phyloP scores from a whole-genome alignment of 2,113 vertebrate species.

The Pangasianodon hypophthalmus region DNA sequence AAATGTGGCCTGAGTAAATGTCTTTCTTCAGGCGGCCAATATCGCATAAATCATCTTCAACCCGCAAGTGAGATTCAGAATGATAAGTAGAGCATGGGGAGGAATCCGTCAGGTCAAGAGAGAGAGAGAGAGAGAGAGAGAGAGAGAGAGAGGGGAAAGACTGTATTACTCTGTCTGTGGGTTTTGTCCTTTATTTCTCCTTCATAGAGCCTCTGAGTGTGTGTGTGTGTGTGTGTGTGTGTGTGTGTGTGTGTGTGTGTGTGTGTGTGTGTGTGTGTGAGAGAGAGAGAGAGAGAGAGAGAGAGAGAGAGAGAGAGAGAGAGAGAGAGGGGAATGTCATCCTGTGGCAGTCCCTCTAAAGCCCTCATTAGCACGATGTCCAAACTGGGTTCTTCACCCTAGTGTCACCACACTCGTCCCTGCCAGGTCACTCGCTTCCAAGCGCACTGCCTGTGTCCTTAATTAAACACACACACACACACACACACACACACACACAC shows the following conservation, averaged over 20 bases:
- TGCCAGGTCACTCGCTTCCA: slow-evolving; percentile 22
- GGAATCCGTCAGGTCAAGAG: neutral
- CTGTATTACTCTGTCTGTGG: slow-evolving; percentile 10
- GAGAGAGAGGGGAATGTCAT: neutral
- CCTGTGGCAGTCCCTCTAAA: slow-evolving; percentile 18
- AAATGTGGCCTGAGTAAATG: slow-evolving; percentile 63
- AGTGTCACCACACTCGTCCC: slow-evolving; percentile 18
- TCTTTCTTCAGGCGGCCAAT: slow-evolving; percentile 61
- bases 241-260: too few relatives aligned
- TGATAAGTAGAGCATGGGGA: slow-evolving; percentile 5
- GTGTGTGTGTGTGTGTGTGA: neutral
- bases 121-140: neutral
- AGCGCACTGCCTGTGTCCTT: slow-evolving; percentile 25
- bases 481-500: neutral
- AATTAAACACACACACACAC: slow-evolving; percentile 37
- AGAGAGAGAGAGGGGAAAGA: neutral
- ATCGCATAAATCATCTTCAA: slow-evolving; percentile 61
- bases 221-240: neutral
- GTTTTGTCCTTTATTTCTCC: slow-evolving; percentile 41
- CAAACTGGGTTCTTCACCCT: slow-evolving; percentile 43
- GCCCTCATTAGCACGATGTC: slow-evolving; percentile 49
- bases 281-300: neutral
- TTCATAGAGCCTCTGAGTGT: neutral
- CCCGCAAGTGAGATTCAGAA: slow-evolving; percentile 2
- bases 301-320: neutral